phyloP scores from a whole-genome alignment of 2,888 invertebrate genomes.

The Tiliacea citrago region DNA sequence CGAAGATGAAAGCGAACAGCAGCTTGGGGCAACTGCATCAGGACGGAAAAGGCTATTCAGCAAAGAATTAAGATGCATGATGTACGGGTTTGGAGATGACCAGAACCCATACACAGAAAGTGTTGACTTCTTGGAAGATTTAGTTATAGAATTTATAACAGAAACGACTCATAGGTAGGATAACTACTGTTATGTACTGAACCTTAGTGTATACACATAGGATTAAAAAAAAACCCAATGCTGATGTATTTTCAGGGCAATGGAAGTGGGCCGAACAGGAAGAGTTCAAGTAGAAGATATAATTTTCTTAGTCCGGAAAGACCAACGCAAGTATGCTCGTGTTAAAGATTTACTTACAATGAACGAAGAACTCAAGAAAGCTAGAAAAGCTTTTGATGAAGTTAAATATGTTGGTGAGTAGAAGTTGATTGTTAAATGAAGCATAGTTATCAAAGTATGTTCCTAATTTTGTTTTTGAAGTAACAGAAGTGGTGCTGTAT shows the following conservation, averaged over 20 bases:
- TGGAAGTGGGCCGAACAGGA: slow-evolving; percentile 99
- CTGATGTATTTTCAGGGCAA: slow-evolving; percentile 92
- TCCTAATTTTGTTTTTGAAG: background rate
- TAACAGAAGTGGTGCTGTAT: slow-evolving; percentile 17
- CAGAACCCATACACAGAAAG: slow-evolving; percentile 99
- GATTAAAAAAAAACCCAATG: too few species aligned
- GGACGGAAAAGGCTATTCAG: slow-evolving; percentile 96
- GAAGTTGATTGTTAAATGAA: slow-evolving; percentile 2
- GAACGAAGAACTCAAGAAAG: slow-evolving; percentile 99
- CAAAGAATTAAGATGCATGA: slow-evolving; percentile 98
- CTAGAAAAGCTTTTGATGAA: slow-evolving; percentile 99
- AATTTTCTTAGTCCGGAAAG: slow-evolving; percentile 98
- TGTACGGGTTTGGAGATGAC: slow-evolving; percentile 99
- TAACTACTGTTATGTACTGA: background rate
- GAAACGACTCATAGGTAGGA: slow-evolving; percentile 93
- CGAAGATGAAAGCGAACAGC: slow-evolving; percentile 93
- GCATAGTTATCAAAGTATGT: background rate
- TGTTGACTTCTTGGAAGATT: slow-evolving; percentile 98
- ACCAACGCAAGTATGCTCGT: slow-evolving; percentile 98
- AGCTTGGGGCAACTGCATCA: slow-evolving; percentile 92
- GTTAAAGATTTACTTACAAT: slow-evolving; percentile 99
- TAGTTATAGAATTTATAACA: slow-evolving; percentile 99
- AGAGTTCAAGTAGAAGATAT: slow-evolving; percentile 99
- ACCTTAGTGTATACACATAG: background rate
- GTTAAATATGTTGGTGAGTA: slow-evolving; percentile 97